Conservation (phyloP, 2,113 vertebrate genomes). For the Grus americana region DNA sequence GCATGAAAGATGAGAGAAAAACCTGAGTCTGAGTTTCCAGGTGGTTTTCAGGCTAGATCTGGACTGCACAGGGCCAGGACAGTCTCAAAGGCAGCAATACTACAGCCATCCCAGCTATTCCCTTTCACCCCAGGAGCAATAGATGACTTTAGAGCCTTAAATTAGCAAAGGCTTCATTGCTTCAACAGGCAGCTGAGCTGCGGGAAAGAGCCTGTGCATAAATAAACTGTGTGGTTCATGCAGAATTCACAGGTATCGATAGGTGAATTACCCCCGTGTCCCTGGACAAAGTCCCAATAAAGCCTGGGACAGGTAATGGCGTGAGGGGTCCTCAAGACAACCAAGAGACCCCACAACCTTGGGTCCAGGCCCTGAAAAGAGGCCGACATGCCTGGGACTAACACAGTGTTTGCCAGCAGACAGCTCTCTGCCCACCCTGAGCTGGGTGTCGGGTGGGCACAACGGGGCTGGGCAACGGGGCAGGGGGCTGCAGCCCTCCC, state of each 20-base stretch:
- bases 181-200: background rate
- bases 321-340: background rate
- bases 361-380: background rate
- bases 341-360: background rate
- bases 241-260: background rate
- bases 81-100: background rate
- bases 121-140: background rate
- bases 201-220: background rate
- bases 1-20: background rate
- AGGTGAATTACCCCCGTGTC: accelerated
- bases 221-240: background rate
- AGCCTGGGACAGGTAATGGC: background rate
- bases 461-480: accelerated
- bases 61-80: background rate
- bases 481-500: background rate
- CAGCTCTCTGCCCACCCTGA: background rate
- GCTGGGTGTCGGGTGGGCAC: background rate
- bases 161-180: background rate
- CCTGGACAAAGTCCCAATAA: background rate
- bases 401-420: background rate
- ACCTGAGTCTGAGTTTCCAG: background rate
- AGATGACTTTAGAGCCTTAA: background rate
- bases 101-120: background rate
- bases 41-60: background rate
- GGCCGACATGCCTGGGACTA: background rate